These are phyloP conservation scores for Ostrea edulis DNA, from an alignment of 1,140 invertebrate genomes.

Conservation along the genomic window DNA sequence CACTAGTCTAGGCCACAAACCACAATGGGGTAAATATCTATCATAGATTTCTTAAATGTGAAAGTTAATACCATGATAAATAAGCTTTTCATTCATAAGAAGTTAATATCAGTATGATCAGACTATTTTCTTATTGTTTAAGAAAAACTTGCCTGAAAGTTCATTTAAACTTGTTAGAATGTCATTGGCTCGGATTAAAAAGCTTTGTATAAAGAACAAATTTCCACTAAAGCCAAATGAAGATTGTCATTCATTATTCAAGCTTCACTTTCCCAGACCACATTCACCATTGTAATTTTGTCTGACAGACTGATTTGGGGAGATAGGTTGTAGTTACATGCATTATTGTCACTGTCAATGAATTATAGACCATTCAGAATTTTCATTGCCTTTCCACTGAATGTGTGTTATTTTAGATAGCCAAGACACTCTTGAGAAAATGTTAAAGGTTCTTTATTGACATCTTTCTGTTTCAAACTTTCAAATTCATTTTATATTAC, in stretches of 20 bases:
- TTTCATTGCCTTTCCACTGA: too few species aligned
- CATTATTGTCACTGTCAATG: background rate
- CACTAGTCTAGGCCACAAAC: background rate
- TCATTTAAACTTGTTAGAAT: too few species aligned
- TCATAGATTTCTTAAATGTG: background rate
- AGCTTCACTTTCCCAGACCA: background rate
- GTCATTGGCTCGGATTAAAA: too few species aligned
- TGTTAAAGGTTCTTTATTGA: too few species aligned
- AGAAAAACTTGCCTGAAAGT: background rate
- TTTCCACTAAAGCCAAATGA: too few species aligned
- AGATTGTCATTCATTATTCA: background rate
- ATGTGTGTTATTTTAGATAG: too few species aligned
- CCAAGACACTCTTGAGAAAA: too few species aligned
- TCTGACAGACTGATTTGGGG: background rate
- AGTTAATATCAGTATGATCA: background rate
- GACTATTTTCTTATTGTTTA: background rate
- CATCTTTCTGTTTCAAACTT: too few species aligned
- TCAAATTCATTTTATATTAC: too few species aligned
- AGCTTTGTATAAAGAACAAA: too few species aligned
- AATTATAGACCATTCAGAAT: background rate
- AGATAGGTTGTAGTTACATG: conserved; percentile 19
- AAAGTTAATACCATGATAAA: background rate
- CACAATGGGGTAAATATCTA: background rate
- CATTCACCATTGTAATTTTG: background rate
- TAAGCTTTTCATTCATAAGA: background rate